Evolutionary conservation across 2,113 vertebrate species (phyloP).

Genomic region (Pteropus alecto): DNA sequence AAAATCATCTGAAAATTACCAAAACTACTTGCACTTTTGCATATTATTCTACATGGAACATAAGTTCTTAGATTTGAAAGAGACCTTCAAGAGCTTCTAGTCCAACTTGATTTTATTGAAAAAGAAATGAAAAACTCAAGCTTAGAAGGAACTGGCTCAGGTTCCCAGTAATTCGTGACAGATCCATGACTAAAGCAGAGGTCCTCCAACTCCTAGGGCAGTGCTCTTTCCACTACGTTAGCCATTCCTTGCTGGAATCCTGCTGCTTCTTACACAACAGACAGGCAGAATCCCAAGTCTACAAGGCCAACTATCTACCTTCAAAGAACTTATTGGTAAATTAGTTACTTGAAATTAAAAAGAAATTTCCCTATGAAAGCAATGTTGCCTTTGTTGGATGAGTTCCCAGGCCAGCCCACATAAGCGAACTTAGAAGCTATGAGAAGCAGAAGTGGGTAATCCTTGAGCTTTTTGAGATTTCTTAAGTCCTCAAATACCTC

Average conservation of each 20-base stretch:
- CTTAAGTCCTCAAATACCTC: not conserved
- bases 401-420: not conserved
- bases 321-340: constrained; percentile 37
- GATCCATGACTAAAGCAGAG: constrained; percentile 35
- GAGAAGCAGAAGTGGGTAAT: not conserved
- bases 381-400: not conserved
- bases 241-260: not conserved
- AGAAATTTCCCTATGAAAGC: constrained; percentile 44
- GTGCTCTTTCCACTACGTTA: constrained; percentile 37
- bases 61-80: constrained; percentile 6
- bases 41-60: not conserved
- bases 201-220: constrained; percentile 19
- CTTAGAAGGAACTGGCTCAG: constrained; percentile 15
- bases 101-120: constrained; percentile 39
- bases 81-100: not conserved
- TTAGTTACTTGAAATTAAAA: constrained; percentile 56
- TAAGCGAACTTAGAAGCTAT: not conserved
- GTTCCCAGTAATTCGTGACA: constrained; percentile 25
- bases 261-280: constrained; percentile 16
- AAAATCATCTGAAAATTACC: constrained; percentile 6
- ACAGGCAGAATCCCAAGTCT: constrained; percentile 43
- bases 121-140: constrained; percentile 35
- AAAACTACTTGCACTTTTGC: not conserved
- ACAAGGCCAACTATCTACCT: not conserved
- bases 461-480: not conserved